Conservation (phyloP, 2,113 vertebrate species). For the Dasyurus viverrinus region DNA sequence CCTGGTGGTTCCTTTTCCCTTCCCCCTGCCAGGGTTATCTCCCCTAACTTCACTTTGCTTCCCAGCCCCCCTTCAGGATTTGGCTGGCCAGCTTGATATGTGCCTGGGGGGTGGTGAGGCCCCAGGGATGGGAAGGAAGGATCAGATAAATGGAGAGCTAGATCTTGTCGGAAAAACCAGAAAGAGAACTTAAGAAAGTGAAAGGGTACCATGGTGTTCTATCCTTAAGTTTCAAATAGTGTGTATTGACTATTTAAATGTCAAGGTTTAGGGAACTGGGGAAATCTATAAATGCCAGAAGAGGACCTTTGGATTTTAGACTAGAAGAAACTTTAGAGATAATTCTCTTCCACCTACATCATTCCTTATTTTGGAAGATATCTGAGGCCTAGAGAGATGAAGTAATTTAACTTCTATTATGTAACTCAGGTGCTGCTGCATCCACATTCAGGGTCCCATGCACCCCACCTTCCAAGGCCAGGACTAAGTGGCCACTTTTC, state of each 20-base stretch:
- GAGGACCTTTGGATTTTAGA: neutral
- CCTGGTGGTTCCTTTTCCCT: no score
- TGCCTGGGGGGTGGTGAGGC: neutral
- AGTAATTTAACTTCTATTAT: neutral
- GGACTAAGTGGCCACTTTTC: neutral
- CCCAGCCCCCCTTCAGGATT: no score
- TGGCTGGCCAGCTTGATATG: neutral
- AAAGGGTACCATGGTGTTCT: neutral
- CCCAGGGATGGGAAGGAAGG: neutral
- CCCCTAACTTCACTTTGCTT: no score
- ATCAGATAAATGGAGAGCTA: neutral
- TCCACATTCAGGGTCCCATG: neutral
- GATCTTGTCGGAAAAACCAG: neutral
- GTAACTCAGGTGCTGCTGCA: neutral
- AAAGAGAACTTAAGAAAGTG: neutral
- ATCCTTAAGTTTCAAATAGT: neutral
- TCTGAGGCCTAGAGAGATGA: neutral
- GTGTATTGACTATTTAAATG: neutral
- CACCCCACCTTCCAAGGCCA: neutral
- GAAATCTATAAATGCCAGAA: neutral
- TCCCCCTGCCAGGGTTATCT: no score
- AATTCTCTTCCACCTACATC: neutral
- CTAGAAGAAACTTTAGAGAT: neutral
- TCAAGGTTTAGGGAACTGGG: neutral
- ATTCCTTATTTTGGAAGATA: neutral